Evolutionary conservation across 2,113 vertebrate genomes (phyloP).

Genomic region (Chloroceryle aenea): DNA sequence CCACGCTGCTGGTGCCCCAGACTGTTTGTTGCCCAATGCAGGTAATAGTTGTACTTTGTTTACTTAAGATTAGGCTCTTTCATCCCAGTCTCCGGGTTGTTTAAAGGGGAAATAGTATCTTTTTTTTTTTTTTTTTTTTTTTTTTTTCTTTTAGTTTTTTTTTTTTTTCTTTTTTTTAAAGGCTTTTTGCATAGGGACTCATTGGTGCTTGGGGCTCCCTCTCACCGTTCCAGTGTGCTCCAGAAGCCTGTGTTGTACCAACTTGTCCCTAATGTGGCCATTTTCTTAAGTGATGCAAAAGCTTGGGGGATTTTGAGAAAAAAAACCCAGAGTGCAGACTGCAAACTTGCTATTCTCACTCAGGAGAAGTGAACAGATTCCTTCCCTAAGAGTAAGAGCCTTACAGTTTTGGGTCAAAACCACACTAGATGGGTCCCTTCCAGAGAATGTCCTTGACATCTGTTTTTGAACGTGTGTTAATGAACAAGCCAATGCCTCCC

Average conservation of each 20-base stretch:
- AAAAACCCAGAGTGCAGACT: neutral
- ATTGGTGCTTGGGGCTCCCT: neutral
- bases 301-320: neutral
- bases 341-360: neutral
- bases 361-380: neutral
- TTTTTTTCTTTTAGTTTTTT: too few species aligned
- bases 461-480: neutral
- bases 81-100: neutral
- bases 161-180: too few species aligned
- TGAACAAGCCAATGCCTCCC: conserved; percentile 23
- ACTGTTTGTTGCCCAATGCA: neutral
- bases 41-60: neutral
- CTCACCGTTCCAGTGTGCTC: neutral
- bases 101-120: neutral
- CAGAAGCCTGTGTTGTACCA: neutral
- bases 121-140: neutral
- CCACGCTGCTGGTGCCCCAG: fast-evolving
- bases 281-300: neutral
- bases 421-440: neutral
- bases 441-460: neutral
- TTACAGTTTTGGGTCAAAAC: neutral
- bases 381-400: neutral
- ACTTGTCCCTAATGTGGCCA: fast-evolving
- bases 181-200: neutral
- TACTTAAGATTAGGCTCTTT: neutral